Conservation (phyloP, 1,140 invertebrate species). For the Drosophila funebris region DNA sequence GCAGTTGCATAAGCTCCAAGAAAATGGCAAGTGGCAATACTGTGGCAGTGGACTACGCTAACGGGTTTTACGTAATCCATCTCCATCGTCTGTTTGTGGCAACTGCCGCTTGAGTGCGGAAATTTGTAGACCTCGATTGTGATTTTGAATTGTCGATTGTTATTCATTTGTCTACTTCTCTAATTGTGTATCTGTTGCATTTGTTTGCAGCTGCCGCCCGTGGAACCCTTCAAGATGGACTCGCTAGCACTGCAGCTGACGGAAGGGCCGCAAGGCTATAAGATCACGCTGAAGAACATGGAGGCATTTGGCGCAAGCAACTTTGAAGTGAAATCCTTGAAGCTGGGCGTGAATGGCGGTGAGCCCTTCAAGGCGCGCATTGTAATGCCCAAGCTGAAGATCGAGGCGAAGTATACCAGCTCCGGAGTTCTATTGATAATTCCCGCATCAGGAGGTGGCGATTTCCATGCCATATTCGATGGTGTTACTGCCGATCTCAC, state of each 20-base stretch:
- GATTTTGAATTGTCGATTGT: neutral
- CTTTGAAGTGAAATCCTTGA: slow-evolving; percentile 87
- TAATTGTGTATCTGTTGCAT: neutral
- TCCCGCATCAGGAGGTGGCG: slow-evolving; percentile 89
- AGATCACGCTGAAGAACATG: slow-evolving; percentile 88
- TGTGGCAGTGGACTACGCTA: slow-evolving; percentile 41
- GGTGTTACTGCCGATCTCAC: slow-evolving; percentile 87
- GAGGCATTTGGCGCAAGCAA: slow-evolving; percentile 89
- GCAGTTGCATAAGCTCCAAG: slow-evolving; percentile 57
- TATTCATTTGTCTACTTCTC: slow-evolving; percentile 7
- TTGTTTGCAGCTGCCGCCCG: slow-evolving; percentile 85
- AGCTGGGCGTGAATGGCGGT: slow-evolving; percentile 85
- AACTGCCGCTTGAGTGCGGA: slow-evolving; percentile 30
- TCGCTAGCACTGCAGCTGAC: slow-evolving; percentile 88
- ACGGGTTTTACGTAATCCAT: slow-evolving; percentile 53
- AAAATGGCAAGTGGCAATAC: slow-evolving; percentile 14
- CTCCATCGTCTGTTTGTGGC: neutral
- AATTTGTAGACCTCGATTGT: slow-evolving; percentile 14
- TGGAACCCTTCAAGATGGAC: slow-evolving; percentile 90
- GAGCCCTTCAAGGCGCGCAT: slow-evolving; percentile 88
- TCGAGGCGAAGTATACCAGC: slow-evolving; percentile 89
- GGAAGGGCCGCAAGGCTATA: slow-evolving; percentile 89
- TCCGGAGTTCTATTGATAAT: slow-evolving; percentile 89
- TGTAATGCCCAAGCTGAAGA: slow-evolving; percentile 87
- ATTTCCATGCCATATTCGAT: slow-evolving; percentile 88